phyloP scores from a whole-genome alignment of 2,113 vertebrate genomes.

The Microtus montanus region DNA sequence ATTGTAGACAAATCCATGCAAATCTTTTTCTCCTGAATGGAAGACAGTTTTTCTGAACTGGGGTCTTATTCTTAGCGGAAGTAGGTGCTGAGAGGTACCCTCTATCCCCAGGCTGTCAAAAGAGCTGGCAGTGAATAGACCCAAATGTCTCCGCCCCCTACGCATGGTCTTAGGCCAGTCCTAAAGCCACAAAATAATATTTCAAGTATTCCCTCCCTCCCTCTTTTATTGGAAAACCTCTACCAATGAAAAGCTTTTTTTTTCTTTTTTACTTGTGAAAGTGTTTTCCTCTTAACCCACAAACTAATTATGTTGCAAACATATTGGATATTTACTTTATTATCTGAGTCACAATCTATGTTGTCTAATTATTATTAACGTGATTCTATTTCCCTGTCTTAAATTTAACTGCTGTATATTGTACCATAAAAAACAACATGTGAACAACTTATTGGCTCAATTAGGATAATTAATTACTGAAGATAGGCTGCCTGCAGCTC shows the following conservation, averaged over 20 bases:
- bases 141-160: not conserved
- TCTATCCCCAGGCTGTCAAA: too few relatives aligned
- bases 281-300: not conserved
- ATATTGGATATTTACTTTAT: conserved; percentile 32
- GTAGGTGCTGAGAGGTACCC: not conserved
- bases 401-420: not conserved
- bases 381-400: not conserved
- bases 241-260: not conserved
- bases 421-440: not conserved
- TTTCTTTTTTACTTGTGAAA: conserved; percentile 14
- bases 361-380: conserved; percentile 3
- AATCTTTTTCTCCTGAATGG: conserved; percentile 6
- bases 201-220: not conserved
- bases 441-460: not conserved
- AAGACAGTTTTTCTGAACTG: not conserved
- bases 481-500: not conserved
- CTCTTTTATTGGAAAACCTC: not conserved
- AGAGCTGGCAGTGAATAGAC: not conserved
- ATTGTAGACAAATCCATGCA: not conserved
- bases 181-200: not conserved
- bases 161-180: not conserved
- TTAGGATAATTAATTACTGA: conserved; percentile 23
- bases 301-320: not conserved
- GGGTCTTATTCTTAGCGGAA: not conserved
- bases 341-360: not conserved